Base-by-base conservation (phyloP, 2,113 vertebrate species). In the Ctenomys sociabilis region DNA sequence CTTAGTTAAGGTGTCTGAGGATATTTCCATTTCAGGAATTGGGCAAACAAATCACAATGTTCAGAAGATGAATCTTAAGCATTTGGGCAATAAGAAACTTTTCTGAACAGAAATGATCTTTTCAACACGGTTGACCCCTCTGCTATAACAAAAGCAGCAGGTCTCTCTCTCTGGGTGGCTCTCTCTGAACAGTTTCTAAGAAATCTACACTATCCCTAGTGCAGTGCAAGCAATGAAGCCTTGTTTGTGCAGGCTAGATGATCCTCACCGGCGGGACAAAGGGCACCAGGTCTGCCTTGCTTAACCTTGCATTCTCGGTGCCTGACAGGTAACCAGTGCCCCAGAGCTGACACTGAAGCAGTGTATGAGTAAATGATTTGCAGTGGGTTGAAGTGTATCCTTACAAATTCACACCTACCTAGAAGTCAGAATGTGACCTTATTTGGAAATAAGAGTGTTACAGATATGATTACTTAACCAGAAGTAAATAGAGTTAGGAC, bases 61-160 rank as follows among this genome's bases (percentile, higher is more conserved):
- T 88, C 59, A 85, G 88, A 92, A 93, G 26, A 54, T 5, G 91
- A 95, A 37, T 68, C 40, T 37, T 45, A 77, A n/a, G 30, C 35
- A 26, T 21, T 0, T 30, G 43, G 1, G 22, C n/a, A 70, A 45
- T n/a, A 57, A 88, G 52, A 91, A 89, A 54, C 49, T 30, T 30
- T 78, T 90, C 63, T 49, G 57, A 85, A 82, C 26, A 19, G 64
- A 73, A 68, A 12, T 9, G 40, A 73, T 54, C 30, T 68, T 90
- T 86, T 37, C 77, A 45, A 78, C 88, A 84, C 4, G 2, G 8
- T 28, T 80, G 75, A 87, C 9, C 17, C 57, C 4, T 75, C 26
- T 57, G 40, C 77, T 61, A 0, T 40, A 73, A 68, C 17, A 85
- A 83, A 93, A 88, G 26, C 49, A 61, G 12, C 37, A 80, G 43